Base-by-base conservation (phyloP, 2,113 vertebrate species). In the Ovis canadensis region DNA sequence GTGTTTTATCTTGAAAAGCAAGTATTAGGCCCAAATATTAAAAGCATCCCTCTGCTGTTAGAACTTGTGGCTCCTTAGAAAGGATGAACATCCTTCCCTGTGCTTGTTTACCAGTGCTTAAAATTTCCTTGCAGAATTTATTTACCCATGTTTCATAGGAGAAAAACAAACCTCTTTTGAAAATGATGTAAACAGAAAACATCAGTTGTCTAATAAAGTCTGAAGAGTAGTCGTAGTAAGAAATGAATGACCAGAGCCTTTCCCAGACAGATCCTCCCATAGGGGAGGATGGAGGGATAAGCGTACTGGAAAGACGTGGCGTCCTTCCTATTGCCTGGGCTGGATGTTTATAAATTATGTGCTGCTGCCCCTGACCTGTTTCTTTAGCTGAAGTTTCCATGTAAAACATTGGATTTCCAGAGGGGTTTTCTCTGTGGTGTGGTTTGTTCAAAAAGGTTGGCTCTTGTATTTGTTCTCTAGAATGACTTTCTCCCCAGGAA, bases 271-370 rank as follows among this genome's bases (percentile, higher is more conserved):
- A 16, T 57, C 16, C 19, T 40, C 27, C 19, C 7, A 1, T 6
- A 21, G 3, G 3, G n/a, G 59, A 74, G 29, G 25, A 33, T 12
- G 40, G 33, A 81, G 57, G 27, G 31, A 7, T 33, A 52, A 48
- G 29, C 15, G 0, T 27, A 2, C 50, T 19, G 19, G 52, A 54
- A 57, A 13, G 29, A 48, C 29, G 45, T 16, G 1, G 6, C 5
- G 3, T 31, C 52, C 43, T 83, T 59, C 54, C 33, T 12, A 0
- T 2, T 21, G 48, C 33, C n/a, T 5, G 29, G 36, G 48, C 23
- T 11, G 2, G 25, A 45, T 8, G 5, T 84, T 17, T 16, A 7
- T 33, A 29, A 45, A n/a, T 21, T n/a, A 3, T 8, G 27, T 5
- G 33, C 25, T 12, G 21, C 15, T 23, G 45, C n/a, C 12, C 54